Base-by-base conservation (phyloP, 2,888 invertebrate genomes). In the Hydrotaea cyrtoneurina region DNA sequence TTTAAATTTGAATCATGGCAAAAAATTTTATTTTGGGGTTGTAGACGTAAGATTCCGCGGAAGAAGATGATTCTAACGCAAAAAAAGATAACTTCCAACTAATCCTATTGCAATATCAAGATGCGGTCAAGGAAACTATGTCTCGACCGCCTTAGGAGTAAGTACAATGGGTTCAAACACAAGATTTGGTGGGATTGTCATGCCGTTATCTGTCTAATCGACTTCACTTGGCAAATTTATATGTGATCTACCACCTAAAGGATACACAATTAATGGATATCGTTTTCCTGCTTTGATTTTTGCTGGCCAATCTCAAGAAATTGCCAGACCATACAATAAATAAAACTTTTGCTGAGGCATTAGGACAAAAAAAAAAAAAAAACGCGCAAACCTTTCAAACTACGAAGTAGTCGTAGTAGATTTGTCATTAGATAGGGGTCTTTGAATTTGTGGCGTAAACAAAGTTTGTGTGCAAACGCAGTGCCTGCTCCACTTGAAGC, bases 371-470 rank as follows among this genome's bases (percentile, higher is more conserved):
- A 10, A 46, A 17, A 69, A 59, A 39, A 21, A 43, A 11, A 19
- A 46, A 19, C 8, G 66, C 8, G 36, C 21, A 17, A 31, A 31
- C 31, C 31, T 31, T 31, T 31, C 31, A 31, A 31, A 31, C 31
- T 31, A 31, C 31, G n/a, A 15, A 31, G 62, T 0, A 31, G 62
- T 0, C 11, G n/a, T 26, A 43, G 23, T 11, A 59, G 76, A 82
- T 76, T 79, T 73, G 69, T 73, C 76, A 82, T 85, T 79, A 80
- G 77, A 82, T 77, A 74, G 66, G 74, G 79, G 74, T 82, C 85
- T 85, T 82, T 82, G 77, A 77, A 74, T 74, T 82, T 85, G 71
- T 82, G 74, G 64, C 79, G 55, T 50, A 82, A 84, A 78, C 55
- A 66, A 79, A 79, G 73, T 77, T 76, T 79, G 36, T 74, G 73